These are phyloP conservation scores for Pristionchus japonicus DNA, from an alignment of 2,888 invertebrate genomes.

Conservation along the genomic window DNA sequence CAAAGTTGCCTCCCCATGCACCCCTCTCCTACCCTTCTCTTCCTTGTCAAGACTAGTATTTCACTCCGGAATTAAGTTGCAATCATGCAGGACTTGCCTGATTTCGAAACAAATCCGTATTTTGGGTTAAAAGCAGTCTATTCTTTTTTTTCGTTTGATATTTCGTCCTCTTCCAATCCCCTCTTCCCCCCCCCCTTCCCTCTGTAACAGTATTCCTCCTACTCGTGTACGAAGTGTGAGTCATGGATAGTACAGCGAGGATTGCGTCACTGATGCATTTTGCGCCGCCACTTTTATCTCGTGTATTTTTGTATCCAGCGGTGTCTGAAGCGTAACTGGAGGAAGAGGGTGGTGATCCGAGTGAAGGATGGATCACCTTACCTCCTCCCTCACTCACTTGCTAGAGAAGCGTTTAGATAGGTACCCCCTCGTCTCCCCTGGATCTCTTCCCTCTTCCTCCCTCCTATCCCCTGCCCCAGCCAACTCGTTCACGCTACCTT, in stretches of 20 bases:
- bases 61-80: no score
- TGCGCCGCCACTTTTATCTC: neutral
- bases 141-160: no score
- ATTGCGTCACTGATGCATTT: neutral
- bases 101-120: no score
- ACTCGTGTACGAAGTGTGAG: slow-evolving; percentile 10
- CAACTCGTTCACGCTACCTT: slow-evolving; percentile 34
- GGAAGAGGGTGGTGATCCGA: neutral
- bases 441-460: neutral
- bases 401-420: neutral
- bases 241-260: neutral
- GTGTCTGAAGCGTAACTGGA: neutral
- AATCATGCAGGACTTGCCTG: no score
- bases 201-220: neutral
- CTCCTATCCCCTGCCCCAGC: neutral
- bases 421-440: neutral
- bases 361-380: slow-evolving; percentile 16
- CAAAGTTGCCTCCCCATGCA: neutral
- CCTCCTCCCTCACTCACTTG: no score
- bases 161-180: slow-evolving; percentile 8
- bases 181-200: neutral
- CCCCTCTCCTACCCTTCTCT: neutral
- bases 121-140: no score
- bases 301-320: neutral
- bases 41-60: no score